Conservation (phyloP, 2,113 vertebrate species). For the Anser cygnoides region DNA sequence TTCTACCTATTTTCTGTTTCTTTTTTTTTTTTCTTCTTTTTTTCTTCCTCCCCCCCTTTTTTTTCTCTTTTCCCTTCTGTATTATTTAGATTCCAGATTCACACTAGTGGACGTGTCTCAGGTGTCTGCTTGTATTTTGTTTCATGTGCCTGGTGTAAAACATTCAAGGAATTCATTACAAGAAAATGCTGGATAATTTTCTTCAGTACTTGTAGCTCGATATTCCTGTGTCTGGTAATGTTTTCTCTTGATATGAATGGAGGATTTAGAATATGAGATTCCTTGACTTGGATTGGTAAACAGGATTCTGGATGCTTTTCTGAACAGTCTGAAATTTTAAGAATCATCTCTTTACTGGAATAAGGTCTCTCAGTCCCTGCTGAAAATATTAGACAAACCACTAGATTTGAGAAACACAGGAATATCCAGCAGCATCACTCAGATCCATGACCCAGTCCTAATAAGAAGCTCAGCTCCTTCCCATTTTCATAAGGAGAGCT, state of each 20-base stretch:
- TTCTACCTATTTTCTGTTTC: not conserved
- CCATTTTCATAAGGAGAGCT: not conserved
- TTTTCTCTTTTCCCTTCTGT: not conserved
- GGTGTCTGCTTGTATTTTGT: not conserved
- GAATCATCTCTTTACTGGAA: not conserved
- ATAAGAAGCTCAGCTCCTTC: not conserved
- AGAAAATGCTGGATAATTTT: not conserved
- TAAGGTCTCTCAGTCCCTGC: not conserved
- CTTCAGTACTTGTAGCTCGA: not conserved
- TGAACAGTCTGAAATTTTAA: not conserved
- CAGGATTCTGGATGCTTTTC: not conserved
- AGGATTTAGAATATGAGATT: not conserved
- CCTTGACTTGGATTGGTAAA: not conserved
- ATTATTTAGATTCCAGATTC: not conserved
- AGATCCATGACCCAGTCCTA: not conserved
- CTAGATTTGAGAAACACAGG: not conserved
- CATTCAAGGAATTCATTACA: not conserved
- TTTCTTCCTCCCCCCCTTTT: not conserved
- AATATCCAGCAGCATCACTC: accelerated
- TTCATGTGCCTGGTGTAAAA: not conserved
- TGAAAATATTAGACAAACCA: not conserved
- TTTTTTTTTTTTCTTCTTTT: not conserved
- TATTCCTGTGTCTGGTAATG: not conserved
- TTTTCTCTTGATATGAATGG: not conserved
- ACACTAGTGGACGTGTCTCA: not conserved